Evolutionary conservation across 2,797 vertebrate species (phyloP).

Genomic region (Graptemys geographica): DNA sequence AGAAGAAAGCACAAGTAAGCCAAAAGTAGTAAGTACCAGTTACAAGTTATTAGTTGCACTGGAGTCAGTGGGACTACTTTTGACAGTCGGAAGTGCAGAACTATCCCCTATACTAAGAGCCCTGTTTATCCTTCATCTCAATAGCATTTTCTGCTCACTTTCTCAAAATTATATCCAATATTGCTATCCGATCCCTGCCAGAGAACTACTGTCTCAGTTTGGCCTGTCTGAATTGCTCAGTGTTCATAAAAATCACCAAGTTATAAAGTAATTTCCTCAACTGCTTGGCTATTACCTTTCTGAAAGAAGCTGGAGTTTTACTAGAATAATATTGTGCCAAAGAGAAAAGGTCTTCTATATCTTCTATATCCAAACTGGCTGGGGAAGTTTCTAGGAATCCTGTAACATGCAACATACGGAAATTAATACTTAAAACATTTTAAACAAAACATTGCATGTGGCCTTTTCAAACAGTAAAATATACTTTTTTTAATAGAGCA

Average conservation of each 20-base stretch:
- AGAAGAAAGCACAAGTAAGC: neutral
- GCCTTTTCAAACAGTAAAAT: neutral
- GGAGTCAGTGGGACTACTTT: neutral
- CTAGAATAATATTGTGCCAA: slow-evolving; percentile 97
- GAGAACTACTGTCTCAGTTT: neutral
- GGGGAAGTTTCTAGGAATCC: slow-evolving; percentile 92
- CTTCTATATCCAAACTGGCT: slow-evolving; percentile 90
- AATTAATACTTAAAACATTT: slow-evolving; percentile 20
- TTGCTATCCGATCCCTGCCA: neutral
- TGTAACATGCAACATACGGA: slow-evolving; percentile 75
- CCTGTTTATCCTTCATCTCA: neutral
- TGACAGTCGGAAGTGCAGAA: neutral
- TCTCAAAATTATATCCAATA: neutral
- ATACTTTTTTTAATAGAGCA: neutral
- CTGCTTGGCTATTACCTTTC: slow-evolving; percentile 86
- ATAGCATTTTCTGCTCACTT: neutral
- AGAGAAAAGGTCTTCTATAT: slow-evolving; percentile 95
- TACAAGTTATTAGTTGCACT: neutral
- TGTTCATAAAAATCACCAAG: neutral
- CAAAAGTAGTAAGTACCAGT: neutral
- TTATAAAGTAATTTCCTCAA: neutral
- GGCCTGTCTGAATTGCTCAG: neutral
- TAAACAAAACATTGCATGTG: neutral
- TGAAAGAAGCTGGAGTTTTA: slow-evolving; percentile 96
- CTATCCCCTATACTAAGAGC: neutral